Base-by-base conservation (phyloP, 2,888 invertebrate genomes). In the Pelosia muscerda region DNA sequence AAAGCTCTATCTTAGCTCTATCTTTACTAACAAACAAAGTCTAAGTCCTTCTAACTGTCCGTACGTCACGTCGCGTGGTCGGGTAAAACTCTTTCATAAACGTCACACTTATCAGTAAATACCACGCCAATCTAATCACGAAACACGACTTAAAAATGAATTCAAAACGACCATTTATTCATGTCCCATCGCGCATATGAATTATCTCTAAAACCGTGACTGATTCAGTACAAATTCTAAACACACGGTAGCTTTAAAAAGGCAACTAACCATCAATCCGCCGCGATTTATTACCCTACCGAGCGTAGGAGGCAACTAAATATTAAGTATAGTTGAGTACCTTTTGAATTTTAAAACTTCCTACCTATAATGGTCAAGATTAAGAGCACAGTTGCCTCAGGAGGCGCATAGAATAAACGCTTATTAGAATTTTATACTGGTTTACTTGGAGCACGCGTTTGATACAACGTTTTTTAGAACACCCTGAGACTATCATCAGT, bases 341-440 rank as follows among this genome's bases (percentile, higher is more conserved):
- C 89, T 89, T 89, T 87, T 83, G 77, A 83, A 82, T 88, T 90
- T 90, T 90, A 90, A 90, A 93, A 90, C 87, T 86, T 88, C 90
- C 86, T 86, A 88, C 86, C 86, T 90, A 90, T 92, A 93, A 94
- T 93, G 88, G 90, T 90, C 82, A 86, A 91, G 92, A 94, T 94
- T 93, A 94, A 86, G 88, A 82, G 89, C 87, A 90, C 89, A 88
- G 92, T 92, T 86, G 94, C 94, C 93, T 84, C 88, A 81, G 92
- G 94, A 91, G 86, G 84, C 85, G 83, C 86, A 84, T 83, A 82
- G 87, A 86, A 89, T 88, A 85, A 89, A 88, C 86, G 88, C 87
- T 92, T 93, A 94, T 94, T 93, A 93, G 90, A 91, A 91, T 93
- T 90, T n/a, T 93, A 93, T 92, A 88, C 90, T 81, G 74, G 73